Percentiles rank a stretch among this genome's conserved stretches.
These are phyloP conservation scores for Pholis gunnellus DNA, from an alignment of 2,113 vertebrate species.

Conservation along the genomic window DNA sequence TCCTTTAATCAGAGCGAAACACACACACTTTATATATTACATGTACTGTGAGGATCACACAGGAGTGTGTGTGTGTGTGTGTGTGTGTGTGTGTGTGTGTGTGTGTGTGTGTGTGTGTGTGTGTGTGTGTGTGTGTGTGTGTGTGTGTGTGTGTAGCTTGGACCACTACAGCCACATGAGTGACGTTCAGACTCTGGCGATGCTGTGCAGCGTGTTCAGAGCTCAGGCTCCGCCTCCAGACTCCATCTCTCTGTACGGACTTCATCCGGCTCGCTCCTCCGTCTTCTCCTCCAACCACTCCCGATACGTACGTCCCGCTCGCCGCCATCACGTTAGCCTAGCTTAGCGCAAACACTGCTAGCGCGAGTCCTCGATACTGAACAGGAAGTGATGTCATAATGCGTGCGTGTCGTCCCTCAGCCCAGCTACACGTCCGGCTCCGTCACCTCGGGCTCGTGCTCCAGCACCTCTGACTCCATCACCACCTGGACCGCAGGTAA, in stretches of 20 bases:
- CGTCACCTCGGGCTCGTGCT: slow-evolving; percentile 90
- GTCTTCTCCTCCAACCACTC: slow-evolving; percentile 85
- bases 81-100: background rate
- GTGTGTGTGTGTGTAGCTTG: slow-evolving; percentile 82
- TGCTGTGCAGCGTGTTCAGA: slow-evolving; percentile 96
- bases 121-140: slow-evolving; percentile 5
- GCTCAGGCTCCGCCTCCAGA: slow-evolving; percentile 89
- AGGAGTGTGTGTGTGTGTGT: background rate
- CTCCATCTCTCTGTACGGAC: slow-evolving; percentile 78
- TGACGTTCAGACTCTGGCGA: slow-evolving; percentile 95
- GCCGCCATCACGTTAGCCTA: background rate
- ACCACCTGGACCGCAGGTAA: slow-evolving; percentile 91
- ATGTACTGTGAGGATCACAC: too few species aligned
- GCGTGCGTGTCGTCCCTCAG: slow-evolving; percentile 72
- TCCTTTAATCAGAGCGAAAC: background rate
- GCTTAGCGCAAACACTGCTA: background rate
- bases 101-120: background rate
- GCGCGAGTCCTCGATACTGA: too few species aligned
- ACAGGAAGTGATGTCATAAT: slow-evolving; percentile 13
- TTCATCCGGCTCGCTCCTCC: slow-evolving; percentile 83
- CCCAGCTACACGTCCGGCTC: slow-evolving; percentile 91
- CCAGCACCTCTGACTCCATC: slow-evolving; percentile 93
- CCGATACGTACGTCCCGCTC: slow-evolving; percentile 86
- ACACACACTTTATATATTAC: too few species aligned
- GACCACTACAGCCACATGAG: slow-evolving; percentile 96